Evolutionary conservation across 2,113 vertebrate genomes (phyloP).

Genomic region (Bufo bufo): DNA sequence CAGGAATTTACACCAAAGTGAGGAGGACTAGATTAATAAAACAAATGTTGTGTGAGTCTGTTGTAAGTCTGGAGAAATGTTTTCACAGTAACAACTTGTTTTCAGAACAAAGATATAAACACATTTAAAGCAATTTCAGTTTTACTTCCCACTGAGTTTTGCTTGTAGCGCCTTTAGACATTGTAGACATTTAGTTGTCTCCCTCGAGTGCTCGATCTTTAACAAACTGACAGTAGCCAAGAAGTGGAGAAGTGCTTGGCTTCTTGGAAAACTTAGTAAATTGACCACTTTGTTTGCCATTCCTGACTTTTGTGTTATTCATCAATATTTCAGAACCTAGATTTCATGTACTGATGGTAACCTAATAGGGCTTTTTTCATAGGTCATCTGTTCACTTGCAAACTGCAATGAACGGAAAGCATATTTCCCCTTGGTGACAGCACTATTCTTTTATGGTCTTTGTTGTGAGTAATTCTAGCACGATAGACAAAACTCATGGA

Average conservation of each 20-base stretch:
- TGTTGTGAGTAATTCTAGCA: not conserved
- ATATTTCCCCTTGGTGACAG: not conserved
- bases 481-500: not conserved
- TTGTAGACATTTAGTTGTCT: conserved; percentile 19
- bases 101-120: not conserved
- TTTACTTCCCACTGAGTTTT: conserved; percentile 32
- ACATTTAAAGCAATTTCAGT: conserved; percentile 3
- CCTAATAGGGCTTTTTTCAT: not conserved
- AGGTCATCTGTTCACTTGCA: not conserved
- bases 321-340: not conserved
- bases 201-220: not conserved
- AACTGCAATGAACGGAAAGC: not conserved
- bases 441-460: not conserved
- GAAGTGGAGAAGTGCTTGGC: not conserved
- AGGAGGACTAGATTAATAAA: not conserved
- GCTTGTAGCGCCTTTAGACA: not conserved
- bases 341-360: not conserved
- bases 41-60: not conserved
- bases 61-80: not conserved
- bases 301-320: not conserved
- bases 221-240: not conserved
- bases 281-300: conserved; percentile 4
- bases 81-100: conserved; percentile 4
- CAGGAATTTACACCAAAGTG: not conserved
- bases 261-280: not conserved